These are phyloP conservation scores for Parotocinclus haroldoi DNA, from an alignment of 2,797 vertebrate genomes.

Conservation along the genomic window DNA sequence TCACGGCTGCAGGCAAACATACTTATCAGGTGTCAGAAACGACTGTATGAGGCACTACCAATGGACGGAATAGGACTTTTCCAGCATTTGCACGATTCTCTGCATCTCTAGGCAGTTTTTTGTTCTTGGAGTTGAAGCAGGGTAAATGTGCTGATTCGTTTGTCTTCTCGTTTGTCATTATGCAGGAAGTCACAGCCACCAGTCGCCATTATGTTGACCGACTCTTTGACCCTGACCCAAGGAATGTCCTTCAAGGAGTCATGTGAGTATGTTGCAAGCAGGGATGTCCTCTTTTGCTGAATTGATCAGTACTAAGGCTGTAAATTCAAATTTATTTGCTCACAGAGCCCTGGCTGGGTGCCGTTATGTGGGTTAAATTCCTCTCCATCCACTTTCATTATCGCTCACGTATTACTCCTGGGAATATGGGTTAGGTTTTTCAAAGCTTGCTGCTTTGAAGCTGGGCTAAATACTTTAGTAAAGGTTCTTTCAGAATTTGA, in stretches of 20 bases:
- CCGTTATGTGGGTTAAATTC: no score
- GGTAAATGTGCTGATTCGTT: conserved; percentile 23
- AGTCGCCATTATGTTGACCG: conserved; percentile 99
- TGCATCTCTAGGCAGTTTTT: neutral
- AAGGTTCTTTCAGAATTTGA: no score
- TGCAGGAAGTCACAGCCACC: conserved; percentile 95
- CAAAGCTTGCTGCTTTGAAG: no score
- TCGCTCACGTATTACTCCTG: no score
- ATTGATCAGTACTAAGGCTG: no score
- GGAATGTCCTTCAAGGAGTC: conserved; percentile 98
- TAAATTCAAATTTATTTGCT: no score
- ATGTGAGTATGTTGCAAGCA: conserved; percentile 81
- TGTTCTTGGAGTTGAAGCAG: conserved; percentile 2
- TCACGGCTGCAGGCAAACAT: neutral
- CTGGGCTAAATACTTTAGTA: no score
- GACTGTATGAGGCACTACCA: neutral
- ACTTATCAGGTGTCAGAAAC: conserved; percentile 25
- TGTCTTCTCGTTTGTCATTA: conserved; percentile 50
- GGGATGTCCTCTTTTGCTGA: no score
- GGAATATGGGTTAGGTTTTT: no score
- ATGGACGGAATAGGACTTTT: neutral
- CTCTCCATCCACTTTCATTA: no score
- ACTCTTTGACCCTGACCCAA: conserved; percentile 96
- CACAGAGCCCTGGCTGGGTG: no score
- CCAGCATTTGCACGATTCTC: neutral